Percentiles rank a stretch among this genome's conserved stretches.
phyloP scores from a whole-genome alignment of 2,797 vertebrate species.

The Cossypha heuglini region DNA sequence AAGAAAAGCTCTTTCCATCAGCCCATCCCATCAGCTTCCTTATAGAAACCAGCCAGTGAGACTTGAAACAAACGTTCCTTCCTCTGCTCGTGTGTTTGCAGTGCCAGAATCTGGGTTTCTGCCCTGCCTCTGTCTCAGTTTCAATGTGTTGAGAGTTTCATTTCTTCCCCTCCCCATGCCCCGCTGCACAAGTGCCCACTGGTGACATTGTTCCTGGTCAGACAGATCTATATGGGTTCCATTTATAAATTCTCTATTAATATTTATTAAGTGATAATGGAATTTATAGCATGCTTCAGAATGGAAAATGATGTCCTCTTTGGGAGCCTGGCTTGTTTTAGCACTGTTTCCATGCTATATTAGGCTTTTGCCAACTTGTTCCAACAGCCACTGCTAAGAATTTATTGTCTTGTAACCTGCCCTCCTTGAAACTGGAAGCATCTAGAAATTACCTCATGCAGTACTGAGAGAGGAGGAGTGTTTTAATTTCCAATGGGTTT shows the following conservation, averaged over 20 bases:
- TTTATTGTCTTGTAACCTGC: neutral
- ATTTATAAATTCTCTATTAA: conserved; percentile 69
- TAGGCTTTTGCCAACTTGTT: conserved; percentile 39
- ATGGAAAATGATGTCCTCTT: conserved; percentile 53
- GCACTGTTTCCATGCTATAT: conserved; percentile 38
- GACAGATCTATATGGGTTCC: conserved; percentile 13
- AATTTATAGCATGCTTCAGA: conserved; percentile 57
- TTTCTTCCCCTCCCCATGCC: neutral
- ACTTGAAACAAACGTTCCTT: neutral
- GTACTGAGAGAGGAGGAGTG: neutral
- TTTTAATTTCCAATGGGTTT: neutral
- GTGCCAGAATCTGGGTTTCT: neutral
- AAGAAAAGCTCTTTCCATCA: neutral
- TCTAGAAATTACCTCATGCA: conserved; percentile 9
- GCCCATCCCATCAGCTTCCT: neutral
- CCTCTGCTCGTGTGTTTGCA: neutral
- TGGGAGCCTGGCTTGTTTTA: conserved; percentile 46
- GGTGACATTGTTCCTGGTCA: conserved; percentile 33
- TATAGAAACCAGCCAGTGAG: neutral
- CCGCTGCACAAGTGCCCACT: neutral
- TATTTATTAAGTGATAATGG: conserved; percentile 70
- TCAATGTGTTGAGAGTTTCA: neutral
- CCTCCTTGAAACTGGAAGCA: conserved; percentile 39
- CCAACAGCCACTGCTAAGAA: neutral
- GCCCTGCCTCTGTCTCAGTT: neutral